Conservation (phyloP, 2,113 vertebrate genomes). For the Entelurus aequoreus region DNA sequence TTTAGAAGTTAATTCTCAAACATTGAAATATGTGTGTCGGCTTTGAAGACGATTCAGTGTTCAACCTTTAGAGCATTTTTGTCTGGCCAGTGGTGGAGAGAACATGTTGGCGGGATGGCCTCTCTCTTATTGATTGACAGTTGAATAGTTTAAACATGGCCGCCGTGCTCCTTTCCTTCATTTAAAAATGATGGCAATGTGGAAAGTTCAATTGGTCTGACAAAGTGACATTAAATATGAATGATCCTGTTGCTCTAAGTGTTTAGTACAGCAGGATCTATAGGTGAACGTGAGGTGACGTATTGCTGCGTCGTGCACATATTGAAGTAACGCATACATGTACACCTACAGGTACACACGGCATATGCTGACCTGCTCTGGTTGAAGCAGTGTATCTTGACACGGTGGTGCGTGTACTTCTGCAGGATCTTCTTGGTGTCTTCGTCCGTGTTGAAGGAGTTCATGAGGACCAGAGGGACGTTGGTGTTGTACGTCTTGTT, state of each 20-base stretch:
- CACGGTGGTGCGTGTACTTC: constrained; percentile 91
- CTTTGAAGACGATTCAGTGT: too few species aligned
- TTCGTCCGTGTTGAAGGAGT: constrained; percentile 97
- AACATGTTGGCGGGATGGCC: too few species aligned
- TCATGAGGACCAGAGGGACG: constrained; percentile 96
- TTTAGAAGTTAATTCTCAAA: too few species aligned
- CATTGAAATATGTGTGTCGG: too few species aligned
- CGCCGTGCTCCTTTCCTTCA: constrained; percentile 2
- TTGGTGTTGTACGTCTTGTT: constrained; percentile 93
- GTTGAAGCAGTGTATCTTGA: constrained; percentile 98
- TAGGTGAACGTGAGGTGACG: too few species aligned
- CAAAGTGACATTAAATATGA: constrained; percentile 15
- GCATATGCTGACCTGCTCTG: constrained; percentile 85
- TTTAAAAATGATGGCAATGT: background rate
- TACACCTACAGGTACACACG: background rate
- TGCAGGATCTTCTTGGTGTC: constrained; percentile 98
- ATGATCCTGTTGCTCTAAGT: too few species aligned
- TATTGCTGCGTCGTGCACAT: too few species aligned
- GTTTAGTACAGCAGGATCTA: too few species aligned
- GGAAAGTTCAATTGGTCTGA: constrained; percentile 16
- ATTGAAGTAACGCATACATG: background rate
- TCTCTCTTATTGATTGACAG: constrained; percentile 7
- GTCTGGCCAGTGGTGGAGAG: too few species aligned
- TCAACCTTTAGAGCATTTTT: too few species aligned
- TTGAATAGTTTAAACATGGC: constrained; percentile 4